Conservation (phyloP, 2,888 invertebrate species). For the Tholera decimalis region DNA sequence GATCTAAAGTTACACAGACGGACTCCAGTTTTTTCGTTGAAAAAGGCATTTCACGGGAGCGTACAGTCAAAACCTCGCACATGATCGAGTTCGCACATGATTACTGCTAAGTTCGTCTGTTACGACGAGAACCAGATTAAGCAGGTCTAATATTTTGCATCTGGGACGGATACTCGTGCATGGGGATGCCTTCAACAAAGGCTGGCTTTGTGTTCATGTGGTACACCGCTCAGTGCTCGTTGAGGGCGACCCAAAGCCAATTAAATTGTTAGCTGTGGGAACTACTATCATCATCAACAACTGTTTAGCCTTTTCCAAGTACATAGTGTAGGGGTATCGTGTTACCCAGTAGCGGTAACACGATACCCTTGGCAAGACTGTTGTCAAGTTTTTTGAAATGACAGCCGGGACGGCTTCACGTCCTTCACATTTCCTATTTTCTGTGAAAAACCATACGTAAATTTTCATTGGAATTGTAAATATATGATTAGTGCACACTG, state of each 20-base stretch:
- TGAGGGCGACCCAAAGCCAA: slow-evolving; percentile 27
- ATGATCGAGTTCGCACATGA: background rate
- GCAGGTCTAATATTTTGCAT: background rate
- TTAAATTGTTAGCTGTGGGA: slow-evolving; percentile 28
- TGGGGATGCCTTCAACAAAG: too few species aligned
- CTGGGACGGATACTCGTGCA: background rate
- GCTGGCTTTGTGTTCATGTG: slow-evolving; percentile 27
- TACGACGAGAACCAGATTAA: background rate
- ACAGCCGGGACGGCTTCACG: too few species aligned
- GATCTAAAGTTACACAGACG: too few species aligned
- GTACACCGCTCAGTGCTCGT: slow-evolving; percentile 13
- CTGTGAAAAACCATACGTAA: background rate
- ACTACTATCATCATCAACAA: slow-evolving; percentile 24
- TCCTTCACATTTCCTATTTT: slow-evolving; percentile 18
- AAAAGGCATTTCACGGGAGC: too few species aligned
- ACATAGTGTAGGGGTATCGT: too few species aligned
- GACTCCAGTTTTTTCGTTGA: too few species aligned
- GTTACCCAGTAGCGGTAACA: too few species aligned
- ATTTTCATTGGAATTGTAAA: background rate
- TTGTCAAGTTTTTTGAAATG: too few species aligned
- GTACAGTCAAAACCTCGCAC: too few species aligned
- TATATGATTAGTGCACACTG: background rate
- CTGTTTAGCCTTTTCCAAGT: too few species aligned
- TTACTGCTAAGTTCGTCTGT: background rate
- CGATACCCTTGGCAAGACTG: too few species aligned